phyloP scores from a whole-genome alignment of 2,113 vertebrate species.

The Propithecus coquereli region DNA sequence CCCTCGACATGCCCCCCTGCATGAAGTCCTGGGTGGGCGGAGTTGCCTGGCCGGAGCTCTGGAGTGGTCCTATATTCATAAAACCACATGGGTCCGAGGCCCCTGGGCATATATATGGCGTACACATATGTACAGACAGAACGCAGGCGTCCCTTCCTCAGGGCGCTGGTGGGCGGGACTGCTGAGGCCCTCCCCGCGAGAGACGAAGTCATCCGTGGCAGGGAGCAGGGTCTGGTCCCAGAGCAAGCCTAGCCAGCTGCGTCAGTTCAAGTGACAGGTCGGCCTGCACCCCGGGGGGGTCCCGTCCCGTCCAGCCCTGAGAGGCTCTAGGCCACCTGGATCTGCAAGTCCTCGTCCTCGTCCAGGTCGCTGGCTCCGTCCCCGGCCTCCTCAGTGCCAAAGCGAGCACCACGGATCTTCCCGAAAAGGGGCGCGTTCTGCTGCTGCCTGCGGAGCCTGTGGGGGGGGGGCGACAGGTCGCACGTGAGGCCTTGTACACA shows the following conservation, averaged over 20 bases:
- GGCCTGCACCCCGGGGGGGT: not conserved
- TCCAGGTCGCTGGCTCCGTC: constrained; percentile 90
- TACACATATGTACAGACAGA: not conserved
- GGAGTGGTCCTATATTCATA: constrained; percentile 55
- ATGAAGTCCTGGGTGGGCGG: not conserved
- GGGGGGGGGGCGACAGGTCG: not conserved
- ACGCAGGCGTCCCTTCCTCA: not conserved
- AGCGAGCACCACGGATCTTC: constrained; percentile 91
- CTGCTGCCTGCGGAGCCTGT: constrained; percentile 94
- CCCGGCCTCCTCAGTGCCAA: constrained; percentile 86
- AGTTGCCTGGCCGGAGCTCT: not conserved
- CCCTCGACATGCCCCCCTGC: not conserved
- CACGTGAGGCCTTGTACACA: not conserved
- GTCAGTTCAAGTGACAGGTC: not conserved
- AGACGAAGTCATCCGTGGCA: not conserved
- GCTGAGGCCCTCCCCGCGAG: fast-evolving
- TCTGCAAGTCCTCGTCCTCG: constrained; percentile 92
- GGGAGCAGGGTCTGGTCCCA: not conserved
- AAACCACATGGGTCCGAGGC: constrained; percentile 68
- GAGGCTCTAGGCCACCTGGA: constrained; percentile 90
- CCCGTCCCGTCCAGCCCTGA: not conserved
- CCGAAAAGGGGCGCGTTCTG: constrained; percentile 91
- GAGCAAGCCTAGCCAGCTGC: not conserved
- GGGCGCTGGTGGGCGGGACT: not conserved
- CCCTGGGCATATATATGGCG: constrained; percentile 41